A percentile compares a stretch with the other conserved stretches of the same genome.
Evolutionary conservation across 2,113 vertebrate genomes (phyloP).

Genomic region (Cyphomyrus plagiostoma): DNA sequence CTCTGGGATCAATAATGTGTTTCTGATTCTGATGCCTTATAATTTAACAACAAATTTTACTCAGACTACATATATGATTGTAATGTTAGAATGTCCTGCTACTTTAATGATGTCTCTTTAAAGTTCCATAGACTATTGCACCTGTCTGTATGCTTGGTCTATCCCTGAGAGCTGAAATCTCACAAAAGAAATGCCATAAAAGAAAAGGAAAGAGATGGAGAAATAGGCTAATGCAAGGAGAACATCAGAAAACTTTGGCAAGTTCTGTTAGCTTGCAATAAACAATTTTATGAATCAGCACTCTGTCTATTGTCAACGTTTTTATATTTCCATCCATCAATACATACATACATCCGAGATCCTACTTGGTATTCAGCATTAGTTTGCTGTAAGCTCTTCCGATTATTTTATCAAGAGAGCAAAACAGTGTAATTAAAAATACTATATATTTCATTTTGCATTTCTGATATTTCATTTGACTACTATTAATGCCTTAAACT

Average conservation of each 20-base stretch:
- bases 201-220: not conserved
- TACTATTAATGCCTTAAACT: not conserved
- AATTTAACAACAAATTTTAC: not conserved
- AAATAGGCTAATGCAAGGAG: not conserved
- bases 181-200: not conserved
- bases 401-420: not conserved
- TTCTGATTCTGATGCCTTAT: not conserved
- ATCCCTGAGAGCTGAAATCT: not conserved
- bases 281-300: not conserved
- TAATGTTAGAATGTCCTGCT: not conserved
- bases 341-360: not conserved
- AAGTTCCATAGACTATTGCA: not conserved
- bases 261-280: not conserved
- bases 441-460: not conserved
- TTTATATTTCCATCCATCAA: not conserved
- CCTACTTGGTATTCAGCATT: not conserved
- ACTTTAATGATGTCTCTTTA: not conserved
- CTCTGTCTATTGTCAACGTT: not conserved
- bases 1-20: no score
- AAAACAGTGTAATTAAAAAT: not conserved
- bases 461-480: not conserved
- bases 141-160: not conserved
- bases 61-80: not conserved
- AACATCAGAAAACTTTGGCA: not conserved
- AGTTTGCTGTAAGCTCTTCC: not conserved